Percentiles rank a stretch among this genome's conserved stretches.
Conservation (phyloP, 2,888 invertebrate species). For the Deilephila elpenor region DNA sequence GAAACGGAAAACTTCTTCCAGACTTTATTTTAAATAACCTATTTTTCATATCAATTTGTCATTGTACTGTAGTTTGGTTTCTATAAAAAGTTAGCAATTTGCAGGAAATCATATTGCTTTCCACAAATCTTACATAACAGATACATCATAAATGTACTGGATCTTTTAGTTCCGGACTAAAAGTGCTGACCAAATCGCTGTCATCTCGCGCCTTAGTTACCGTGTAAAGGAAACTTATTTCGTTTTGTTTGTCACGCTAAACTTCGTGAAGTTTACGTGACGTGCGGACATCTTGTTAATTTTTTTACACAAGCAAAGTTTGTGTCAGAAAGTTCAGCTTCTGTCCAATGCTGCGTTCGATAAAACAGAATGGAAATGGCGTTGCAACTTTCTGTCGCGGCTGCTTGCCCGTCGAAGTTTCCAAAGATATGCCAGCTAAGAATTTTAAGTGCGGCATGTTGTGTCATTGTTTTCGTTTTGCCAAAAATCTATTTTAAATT, state of each 20-base stretch:
- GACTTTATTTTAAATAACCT: too few relatives aligned
- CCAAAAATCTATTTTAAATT: not conserved
- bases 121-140: too few relatives aligned
- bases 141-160: not conserved
- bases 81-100: too few relatives aligned
- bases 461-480: not conserved
- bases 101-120: too few relatives aligned
- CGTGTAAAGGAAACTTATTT: slow-evolving; percentile 48
- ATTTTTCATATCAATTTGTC: too few relatives aligned
- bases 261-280: slow-evolving; percentile 55
- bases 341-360: slow-evolving; percentile 16
- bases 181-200: slow-evolving; percentile 11
- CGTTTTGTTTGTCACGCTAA: slow-evolving; percentile 55
- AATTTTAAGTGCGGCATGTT: not conserved
- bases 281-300: slow-evolving; percentile 44
- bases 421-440: not conserved
- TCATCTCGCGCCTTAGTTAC: not conserved
- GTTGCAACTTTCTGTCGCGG: not conserved
- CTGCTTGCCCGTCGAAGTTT: not conserved
- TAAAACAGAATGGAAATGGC: slow-evolving; percentile 7
- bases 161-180: not conserved
- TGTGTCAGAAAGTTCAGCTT: slow-evolving; percentile 14
- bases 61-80: too few relatives aligned
- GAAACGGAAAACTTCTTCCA: too few relatives aligned
- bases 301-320: slow-evolving; percentile 41